Base-by-base conservation (phyloP, 2,797 vertebrate species). In the Microctenopoma lineatum region DNA sequence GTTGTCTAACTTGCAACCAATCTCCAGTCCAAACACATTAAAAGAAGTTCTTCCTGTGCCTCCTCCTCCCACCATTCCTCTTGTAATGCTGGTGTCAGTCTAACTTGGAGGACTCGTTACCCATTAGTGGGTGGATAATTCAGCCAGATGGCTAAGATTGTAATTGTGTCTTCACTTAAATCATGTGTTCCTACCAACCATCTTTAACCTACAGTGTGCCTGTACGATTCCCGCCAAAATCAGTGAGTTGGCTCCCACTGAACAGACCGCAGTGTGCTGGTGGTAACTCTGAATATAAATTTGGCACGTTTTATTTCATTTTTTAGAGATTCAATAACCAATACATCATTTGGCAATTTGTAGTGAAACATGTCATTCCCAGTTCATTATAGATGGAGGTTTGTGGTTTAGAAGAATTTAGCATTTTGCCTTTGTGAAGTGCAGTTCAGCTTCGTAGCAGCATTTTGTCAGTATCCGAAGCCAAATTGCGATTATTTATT, bases 71-170 rank as follows among this genome's bases (percentile, higher is more conserved):
- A 10, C n/a, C n/a, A 25, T 53, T 44, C 54, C 7, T 38, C 27
- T 11, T 55, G 15, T 45, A 67, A 44, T 77, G 81, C 78, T 86
- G 80, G 74, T 81, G 80, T 68, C 44, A 36, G n/a, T 64, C 58
- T 79, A 48, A 54, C n/a, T 60, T 21, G 12, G 44, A 61, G 45
- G 45, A 32, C 32, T 59, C 15, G 8, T 18, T 48, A 45, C 29
- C 6, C 25, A 48, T 68, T 15, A 47, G 21, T 50, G 34, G 42
- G 12, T 52, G 34, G 56, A 53, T 42, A 26, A 12, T 71, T 72
- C 0, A 7, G 52, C 64, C 63, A 68, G 65, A 54, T 55, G 39
- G 21, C 14, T 13, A 36, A 64, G 58, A n/a, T 8, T 52, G 59
- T 68, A 29, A 32, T 52, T 36, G 1, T 57, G 44, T 73, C 41